A percentile compares a stretch with the other conserved stretches of the same genome.
Evolutionary conservation across 2,113 vertebrate species (phyloP).

Genomic region (Chloropsis hardwickii): DNA sequence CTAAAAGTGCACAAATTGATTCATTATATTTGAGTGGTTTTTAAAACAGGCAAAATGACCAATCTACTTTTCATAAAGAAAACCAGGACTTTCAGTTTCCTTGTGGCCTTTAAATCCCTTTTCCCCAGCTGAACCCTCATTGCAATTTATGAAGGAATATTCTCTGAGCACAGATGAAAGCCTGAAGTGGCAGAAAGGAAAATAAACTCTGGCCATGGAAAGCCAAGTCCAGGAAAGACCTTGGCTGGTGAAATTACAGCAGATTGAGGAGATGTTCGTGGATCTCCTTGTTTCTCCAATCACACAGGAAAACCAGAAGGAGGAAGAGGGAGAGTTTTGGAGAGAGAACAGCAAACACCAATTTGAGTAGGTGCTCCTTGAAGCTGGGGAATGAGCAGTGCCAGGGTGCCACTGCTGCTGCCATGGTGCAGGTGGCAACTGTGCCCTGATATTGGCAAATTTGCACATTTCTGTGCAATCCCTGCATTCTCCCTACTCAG

Average conservation of each 20-base stretch:
- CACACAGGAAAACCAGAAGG: neutral
- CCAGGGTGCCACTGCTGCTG: neutral
- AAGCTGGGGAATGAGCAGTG: neutral
- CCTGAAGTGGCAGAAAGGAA: neutral
- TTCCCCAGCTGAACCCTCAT: neutral
- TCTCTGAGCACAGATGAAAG: neutral
- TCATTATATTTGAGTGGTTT: neutral
- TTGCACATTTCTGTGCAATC: neutral
- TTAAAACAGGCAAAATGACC: neutral
- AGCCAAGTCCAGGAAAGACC: neutral
- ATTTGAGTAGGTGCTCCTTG: accelerated
- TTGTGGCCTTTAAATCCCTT: neutral
- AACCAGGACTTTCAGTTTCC: neutral
- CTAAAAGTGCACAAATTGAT: neutral
- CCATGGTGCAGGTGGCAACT: accelerated
- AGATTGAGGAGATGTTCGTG: neutral
- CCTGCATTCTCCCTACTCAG: accelerated
- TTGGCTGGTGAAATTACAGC: neutral
- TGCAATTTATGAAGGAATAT: neutral
- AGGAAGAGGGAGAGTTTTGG: neutral
- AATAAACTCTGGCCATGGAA: neutral
- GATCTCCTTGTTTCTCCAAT: neutral
- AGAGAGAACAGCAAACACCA: neutral
- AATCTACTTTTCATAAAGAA: neutral
- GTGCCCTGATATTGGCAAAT: neutral